These are phyloP conservation scores for Hystrix cristata DNA, from an alignment of 2,113 vertebrate genomes.

Conservation along the genomic window DNA sequence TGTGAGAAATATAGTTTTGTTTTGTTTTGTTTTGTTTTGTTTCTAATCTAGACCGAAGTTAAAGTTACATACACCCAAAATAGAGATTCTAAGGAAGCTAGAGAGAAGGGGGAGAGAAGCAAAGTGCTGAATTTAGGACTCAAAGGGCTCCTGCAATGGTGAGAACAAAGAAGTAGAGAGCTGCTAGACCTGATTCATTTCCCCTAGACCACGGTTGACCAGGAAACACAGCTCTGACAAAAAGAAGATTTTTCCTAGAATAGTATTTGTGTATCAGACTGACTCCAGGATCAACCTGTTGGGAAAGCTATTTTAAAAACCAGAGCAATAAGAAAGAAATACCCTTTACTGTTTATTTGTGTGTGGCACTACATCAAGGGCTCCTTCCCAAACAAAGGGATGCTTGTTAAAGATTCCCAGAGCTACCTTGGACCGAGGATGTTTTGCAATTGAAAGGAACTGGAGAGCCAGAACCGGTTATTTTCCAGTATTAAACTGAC, in stretches of 20 bases:
- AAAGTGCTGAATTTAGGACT: neutral
- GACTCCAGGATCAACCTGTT: neutral
- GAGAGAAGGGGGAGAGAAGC: neutral
- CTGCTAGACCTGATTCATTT: neutral
- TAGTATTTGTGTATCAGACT: neutral
- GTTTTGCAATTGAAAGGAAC: neutral
- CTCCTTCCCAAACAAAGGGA: neutral
- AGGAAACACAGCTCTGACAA: neutral
- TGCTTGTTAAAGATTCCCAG: neutral
- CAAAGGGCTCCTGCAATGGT: too few relatives aligned
- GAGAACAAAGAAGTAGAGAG: neutral
- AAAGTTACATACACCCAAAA: neutral
- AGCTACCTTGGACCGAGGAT: neutral
- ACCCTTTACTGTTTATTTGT: neutral
- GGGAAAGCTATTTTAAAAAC: conserved; percentile 45
- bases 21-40: neutral
- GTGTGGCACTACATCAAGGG: neutral
- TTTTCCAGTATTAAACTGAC: neutral
- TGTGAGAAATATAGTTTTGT: neutral
- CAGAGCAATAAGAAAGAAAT: neutral
- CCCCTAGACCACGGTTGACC: too few relatives aligned
- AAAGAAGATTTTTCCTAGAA: neutral
- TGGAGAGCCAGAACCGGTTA: neutral
- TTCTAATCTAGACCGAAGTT: neutral
- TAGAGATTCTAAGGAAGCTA: neutral